A percentile compares a stretch with the other conserved stretches of the same genome.
These are phyloP conservation scores for Gymnogyps californianus DNA, from an alignment of 2,113 vertebrate species.

Conservation along the genomic window DNA sequence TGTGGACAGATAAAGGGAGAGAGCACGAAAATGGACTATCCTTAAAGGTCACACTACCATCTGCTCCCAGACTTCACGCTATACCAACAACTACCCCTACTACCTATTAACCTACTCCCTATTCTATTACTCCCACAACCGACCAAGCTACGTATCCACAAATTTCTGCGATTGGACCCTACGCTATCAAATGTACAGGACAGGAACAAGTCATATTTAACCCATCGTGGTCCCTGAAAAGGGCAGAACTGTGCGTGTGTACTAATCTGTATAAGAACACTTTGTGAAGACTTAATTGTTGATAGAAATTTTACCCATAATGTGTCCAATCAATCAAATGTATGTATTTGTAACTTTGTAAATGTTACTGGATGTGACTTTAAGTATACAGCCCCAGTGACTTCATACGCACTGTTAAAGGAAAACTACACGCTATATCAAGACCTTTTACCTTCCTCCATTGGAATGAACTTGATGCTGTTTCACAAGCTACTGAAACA, in stretches of 20 bases:
- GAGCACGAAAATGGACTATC: neutral
- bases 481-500: neutral
- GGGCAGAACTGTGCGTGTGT: no score
- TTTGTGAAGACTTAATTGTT: neutral
- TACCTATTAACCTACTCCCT: neutral
- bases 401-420: neutral
- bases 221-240: neutral
- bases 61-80: neutral
- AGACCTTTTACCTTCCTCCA: neutral
- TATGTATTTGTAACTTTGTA: neutral
- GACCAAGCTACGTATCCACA: neutral
- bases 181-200: neutral
- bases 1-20: neutral
- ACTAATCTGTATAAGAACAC: neutral
- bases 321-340: neutral
- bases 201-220: neutral
- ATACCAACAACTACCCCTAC: no score
- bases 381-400: neutral
- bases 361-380: neutral
- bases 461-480: neutral
- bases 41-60: neutral
- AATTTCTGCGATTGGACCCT: neutral
- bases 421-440: neutral
- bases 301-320: neutral
- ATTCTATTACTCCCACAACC: neutral